Evolutionary conservation across 2,888 invertebrate genomes (phyloP), one percentile per base, ranked within the genome.

Genomic region (Eupsilia transversa): DNA sequence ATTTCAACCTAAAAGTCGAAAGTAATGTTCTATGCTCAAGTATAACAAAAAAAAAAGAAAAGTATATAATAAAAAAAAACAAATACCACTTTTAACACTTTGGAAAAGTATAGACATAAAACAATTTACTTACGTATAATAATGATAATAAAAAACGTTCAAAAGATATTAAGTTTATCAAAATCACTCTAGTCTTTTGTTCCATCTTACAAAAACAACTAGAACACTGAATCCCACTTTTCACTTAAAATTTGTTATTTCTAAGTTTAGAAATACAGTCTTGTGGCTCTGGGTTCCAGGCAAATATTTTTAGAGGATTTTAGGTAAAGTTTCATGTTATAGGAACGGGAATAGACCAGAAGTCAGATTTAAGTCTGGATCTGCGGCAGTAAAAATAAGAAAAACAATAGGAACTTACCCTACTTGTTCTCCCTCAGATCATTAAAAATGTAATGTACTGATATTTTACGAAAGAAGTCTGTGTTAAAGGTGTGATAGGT

Each of bases 221-320:
- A 27, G 23, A 52, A 72, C 35, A 52, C 7, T 61, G 60, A 66
- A 65, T 49, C 41, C 17, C 46, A 76, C 52, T 80, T 80, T 82
- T 64, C 30, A 76, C 52, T 76, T 60, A 57, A 72, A 79, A 79
- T 33, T 52, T 79, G 43, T 57, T 72, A 78, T 79, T 49, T 57
- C 33, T 41, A 61, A 72, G 72, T 79, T 75, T 56, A 67, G 30
- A 79, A 79, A 72, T 59, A 73, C 71, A 76, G 38, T 17, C 20
- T 46, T 20, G 6, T 20, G 23, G 23, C 35, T 68, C 74, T 65
- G 17, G 52, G 59, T 64, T 52, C 38, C 12, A 63, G 10, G 49
- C 14, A 67, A 74, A 81, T 72, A 68, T 71, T 78, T 74, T 65
- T 30, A 68, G n/a, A 78, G 27, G 49, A 52, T 68, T 74, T 71